Conservation (phyloP, 2,797 vertebrate genomes). For the Lerista edwardsae region DNA sequence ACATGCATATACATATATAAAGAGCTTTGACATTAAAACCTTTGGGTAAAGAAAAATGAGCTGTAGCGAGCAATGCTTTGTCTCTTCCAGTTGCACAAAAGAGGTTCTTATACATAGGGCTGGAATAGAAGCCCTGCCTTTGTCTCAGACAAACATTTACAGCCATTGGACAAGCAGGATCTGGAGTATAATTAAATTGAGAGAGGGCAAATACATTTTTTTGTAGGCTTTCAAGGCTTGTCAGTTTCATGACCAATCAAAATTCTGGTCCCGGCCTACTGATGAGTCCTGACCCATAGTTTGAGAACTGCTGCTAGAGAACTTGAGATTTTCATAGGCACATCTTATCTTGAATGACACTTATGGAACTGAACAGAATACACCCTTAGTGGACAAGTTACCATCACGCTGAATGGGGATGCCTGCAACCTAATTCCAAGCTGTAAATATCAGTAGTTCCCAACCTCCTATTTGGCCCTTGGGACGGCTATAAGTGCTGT, state of each 20-base stretch:
- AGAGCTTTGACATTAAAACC: conserved; percentile 65
- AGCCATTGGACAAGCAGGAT: neutral
- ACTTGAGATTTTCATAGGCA: neutral
- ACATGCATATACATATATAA: conserved; percentile 2
- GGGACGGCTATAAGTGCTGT: no score
- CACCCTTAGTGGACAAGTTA: no score
- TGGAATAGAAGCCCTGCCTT: neutral
- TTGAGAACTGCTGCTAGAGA: no score
- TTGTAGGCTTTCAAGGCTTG: no score
- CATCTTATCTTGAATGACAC: neutral
- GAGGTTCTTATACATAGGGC: neutral
- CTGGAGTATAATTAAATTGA: neutral
- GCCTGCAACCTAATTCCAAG: no score
- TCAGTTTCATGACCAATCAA: no score
- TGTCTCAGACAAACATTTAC: neutral
- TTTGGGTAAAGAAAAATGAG: conserved; percentile 37
- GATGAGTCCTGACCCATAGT: no score
- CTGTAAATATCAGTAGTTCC: no score
- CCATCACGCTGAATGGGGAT: no score
- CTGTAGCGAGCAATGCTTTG: neutral
- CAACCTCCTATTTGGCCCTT: no score
- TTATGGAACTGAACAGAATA: neutral
- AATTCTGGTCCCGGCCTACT: no score
- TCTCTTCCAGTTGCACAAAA: neutral
- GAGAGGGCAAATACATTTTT: neutral